These are phyloP conservation scores for Sialia sialis DNA, from an alignment of 2,113 vertebrate species.

Conservation along the genomic window DNA sequence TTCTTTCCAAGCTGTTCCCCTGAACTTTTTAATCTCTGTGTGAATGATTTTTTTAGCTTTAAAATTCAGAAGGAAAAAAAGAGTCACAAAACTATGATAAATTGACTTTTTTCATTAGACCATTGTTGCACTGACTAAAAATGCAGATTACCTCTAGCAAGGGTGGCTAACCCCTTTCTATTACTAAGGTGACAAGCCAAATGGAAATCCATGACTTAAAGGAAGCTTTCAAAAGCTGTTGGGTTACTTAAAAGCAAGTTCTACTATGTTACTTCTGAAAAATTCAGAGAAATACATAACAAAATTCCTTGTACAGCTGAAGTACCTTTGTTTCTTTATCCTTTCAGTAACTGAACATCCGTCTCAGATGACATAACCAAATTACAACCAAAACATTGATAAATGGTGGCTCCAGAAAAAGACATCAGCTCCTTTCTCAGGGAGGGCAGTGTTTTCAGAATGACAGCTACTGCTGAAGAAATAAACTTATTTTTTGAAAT, in stretches of 20 bases:
- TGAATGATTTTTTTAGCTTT: not conserved
- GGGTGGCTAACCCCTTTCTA: not conserved
- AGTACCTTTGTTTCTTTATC: not conserved
- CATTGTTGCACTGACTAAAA: not conserved
- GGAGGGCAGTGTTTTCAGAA: not conserved
- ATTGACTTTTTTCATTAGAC: not conserved
- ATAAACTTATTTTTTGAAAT: not conserved
- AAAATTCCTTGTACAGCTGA: not conserved
- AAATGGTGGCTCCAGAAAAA: not conserved
- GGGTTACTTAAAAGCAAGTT: not conserved
- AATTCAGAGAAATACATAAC: not conserved
- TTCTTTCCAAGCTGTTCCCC: not conserved
- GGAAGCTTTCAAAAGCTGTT: not conserved
- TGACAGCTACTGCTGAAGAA: not conserved
- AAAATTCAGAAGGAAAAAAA: not conserved
- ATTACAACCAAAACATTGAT: not conserved
- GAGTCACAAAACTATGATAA: not conserved
- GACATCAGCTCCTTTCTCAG: not conserved
- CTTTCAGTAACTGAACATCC: not conserved
- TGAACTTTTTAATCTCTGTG: not conserved
- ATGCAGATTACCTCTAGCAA: not conserved
- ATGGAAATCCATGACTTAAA: not conserved
- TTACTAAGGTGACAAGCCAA: not conserved
- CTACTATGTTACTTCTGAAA: not conserved
- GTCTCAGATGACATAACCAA: not conserved